Base-by-base conservation (phyloP, 2,797 vertebrate species). In the Galaxias olidus region DNA sequence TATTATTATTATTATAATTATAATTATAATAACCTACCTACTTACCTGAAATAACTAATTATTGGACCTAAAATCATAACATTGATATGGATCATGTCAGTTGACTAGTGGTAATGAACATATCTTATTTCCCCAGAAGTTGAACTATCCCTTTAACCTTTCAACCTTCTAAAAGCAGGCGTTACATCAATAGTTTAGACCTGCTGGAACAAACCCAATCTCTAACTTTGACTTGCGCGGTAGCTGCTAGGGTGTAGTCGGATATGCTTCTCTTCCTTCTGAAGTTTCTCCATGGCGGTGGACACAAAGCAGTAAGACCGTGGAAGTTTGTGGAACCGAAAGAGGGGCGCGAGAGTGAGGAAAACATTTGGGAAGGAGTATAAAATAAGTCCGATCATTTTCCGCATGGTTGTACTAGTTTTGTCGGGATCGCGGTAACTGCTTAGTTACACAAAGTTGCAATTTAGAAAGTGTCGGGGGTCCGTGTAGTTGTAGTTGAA, bases 181-280 rank as follows among this genome's bases (percentile, higher is more conserved):
- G n/a, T n/a, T n/a, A n/a, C n/a, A n/a, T n/a, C n/a, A n/a, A n/a
- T n/a, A n/a, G n/a, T n/a, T n/a, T n/a, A n/a, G n/a, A n/a, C n/a
- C n/a, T n/a, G n/a, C n/a, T n/a, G n/a, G n/a, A n/a, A n/a, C n/a
- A n/a, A n/a, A n/a, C n/a, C n/a, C n/a, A n/a, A n/a, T 54, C 9
- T 14, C 49, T 1, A n/a, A 71, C 52, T 50, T 62, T 72, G 80
- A 84, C 84, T 79, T 91, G 91, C 91, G 91, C 89, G 88, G 81
- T 89, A 63, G 80, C 67, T 63, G 44, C 45, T 80, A 88, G 83
- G 91, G 89, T 90, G 91, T 90, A 89, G 89, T 86, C 87, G 66
- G 73, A 61, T 71, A 63, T 65, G 61, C 63, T 54, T 56, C 55
- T 65, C 82, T 84, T 88, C 61, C 77, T 86, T 82, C 82, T 78